Evolutionary conservation across 2,797 vertebrate genomes (phyloP).

Genomic region (Vireo griseus): DNA sequence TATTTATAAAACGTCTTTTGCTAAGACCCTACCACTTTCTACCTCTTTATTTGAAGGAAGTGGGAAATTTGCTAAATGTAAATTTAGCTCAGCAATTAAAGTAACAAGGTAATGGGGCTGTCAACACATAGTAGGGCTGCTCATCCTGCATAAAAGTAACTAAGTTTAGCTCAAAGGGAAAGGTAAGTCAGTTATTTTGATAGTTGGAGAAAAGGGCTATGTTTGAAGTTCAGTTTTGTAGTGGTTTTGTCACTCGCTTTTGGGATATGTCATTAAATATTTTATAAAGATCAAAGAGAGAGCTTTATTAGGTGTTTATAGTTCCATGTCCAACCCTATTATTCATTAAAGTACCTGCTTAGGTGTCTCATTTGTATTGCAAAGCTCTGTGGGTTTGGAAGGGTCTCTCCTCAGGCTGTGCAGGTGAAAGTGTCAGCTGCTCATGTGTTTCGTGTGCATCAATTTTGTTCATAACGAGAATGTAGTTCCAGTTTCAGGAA

Average conservation of each 20-base stretch:
- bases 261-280: background rate
- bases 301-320: background rate
- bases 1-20: background rate
- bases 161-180: background rate
- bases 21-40: background rate
- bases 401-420: background rate
- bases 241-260: background rate
- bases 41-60: background rate
- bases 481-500: background rate
- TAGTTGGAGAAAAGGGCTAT: background rate
- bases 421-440: background rate
- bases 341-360: background rate
- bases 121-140: background rate
- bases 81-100: background rate
- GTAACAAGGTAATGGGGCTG: background rate
- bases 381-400: background rate
- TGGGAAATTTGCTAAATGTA: background rate
- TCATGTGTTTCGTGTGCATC: background rate
- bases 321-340: background rate
- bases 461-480: background rate
- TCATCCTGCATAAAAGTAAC: background rate
- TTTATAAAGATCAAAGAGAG: conserved; percentile 3
- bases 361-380: background rate
- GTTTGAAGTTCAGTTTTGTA: conserved; percentile 25
- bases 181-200: background rate